Conservation (phyloP, 2,888 invertebrate genomes). For the Platerodrilus igneus region DNA sequence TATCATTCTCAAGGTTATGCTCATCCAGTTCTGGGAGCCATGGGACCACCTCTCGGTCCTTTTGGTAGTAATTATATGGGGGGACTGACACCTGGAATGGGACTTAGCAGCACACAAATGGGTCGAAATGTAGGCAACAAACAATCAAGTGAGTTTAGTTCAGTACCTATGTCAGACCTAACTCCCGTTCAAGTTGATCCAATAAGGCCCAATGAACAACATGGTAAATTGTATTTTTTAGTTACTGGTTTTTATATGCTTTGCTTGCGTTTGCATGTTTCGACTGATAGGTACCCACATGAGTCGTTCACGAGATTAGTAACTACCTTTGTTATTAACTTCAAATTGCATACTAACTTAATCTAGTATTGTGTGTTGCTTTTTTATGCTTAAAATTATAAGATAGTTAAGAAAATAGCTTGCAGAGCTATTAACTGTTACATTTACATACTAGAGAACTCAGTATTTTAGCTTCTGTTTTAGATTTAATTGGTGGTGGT, state of each 20-base stretch:
- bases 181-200: slow-evolving; percentile 49
- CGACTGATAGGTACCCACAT: slow-evolving; percentile 24
- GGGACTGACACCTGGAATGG: slow-evolving; percentile 50
- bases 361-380: no score
- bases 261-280: slow-evolving; percentile 32
- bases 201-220: slow-evolving; percentile 41
- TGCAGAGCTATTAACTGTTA: no score
- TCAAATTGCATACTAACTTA: no score
- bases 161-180: slow-evolving; percentile 43
- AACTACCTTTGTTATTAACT: no score
- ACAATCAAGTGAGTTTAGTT: slow-evolving; percentile 63
- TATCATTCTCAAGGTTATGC: slow-evolving; percentile 64
- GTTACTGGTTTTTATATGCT: no score
- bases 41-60: slow-evolving; percentile 51
- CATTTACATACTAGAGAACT: slow-evolving; percentile 29
- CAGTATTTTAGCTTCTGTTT: slow-evolving; percentile 50
- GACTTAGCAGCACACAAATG: slow-evolving; percentile 47
- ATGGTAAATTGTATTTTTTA: slow-evolving; percentile 47
- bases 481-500: slow-evolving; percentile 66
- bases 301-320: no score
- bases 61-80: slow-evolving; percentile 51
- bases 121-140: slow-evolving; percentile 34
- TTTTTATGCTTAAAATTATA: no score
- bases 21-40: slow-evolving; percentile 66
- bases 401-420: no score